These are phyloP conservation scores for Melanotaenia parkinsoni DNA, from an alignment of 2,797 vertebrate species.

Conservation along the genomic window DNA sequence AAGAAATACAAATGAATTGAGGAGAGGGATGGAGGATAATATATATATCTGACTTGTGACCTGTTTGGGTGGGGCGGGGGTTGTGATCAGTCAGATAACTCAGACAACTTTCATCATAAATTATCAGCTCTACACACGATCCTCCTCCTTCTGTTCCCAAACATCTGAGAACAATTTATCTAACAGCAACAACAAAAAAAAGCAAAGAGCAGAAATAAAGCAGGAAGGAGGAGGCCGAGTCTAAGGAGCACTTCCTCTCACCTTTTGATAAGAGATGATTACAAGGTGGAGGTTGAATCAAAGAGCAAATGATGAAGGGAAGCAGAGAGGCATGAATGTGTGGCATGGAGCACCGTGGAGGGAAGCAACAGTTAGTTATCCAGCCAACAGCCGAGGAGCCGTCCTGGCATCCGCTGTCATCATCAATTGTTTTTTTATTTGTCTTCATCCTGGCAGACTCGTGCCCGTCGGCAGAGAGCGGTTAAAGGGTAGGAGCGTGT, in stretches of 20 bases:
- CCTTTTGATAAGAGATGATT: constrained; percentile 40
- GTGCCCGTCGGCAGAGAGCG: constrained; percentile 61
- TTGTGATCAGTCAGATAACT: no score
- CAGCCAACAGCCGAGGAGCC: constrained; percentile 7
- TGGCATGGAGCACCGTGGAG: constrained; percentile 19
- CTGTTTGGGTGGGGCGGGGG: no score
- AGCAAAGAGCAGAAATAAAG: background rate
- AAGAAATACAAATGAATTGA: constrained; percentile 33
- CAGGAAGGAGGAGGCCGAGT: background rate
- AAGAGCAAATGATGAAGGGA: constrained; percentile 20
- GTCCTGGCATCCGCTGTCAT: background rate
- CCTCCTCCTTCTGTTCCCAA: background rate
- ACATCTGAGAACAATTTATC: constrained; percentile 21
- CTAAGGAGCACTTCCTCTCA: constrained; percentile 10
- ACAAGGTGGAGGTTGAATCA: constrained; percentile 32
- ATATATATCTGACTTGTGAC: background rate
- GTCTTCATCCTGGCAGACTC: constrained; percentile 45
- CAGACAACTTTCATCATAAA: constrained; percentile 1
- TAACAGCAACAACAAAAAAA: constrained; percentile 2
- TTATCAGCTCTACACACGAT: background rate
- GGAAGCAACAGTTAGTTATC: constrained; percentile 49
- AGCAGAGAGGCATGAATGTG: constrained; percentile 34
- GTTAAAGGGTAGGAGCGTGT: constrained; percentile 70
- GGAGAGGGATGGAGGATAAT: constrained; percentile 17
- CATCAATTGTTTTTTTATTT: constrained; percentile 24